Evolutionary conservation across 2,113 vertebrate genomes (phyloP).

Genomic region (Gorilla gorilla): DNA sequence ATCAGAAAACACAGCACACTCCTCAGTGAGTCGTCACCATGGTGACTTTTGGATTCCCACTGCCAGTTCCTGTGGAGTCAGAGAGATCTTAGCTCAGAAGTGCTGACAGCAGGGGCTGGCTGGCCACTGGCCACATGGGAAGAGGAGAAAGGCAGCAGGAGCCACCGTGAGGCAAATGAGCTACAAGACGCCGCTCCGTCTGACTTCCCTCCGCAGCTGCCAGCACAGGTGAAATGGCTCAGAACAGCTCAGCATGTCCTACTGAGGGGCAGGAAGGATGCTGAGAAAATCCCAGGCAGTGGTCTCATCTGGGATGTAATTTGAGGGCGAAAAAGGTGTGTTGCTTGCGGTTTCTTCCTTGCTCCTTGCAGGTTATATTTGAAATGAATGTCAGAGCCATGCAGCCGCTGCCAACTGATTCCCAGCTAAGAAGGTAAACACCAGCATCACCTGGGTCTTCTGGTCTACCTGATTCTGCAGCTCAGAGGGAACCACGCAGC

Average conservation of each 20-base stretch:
- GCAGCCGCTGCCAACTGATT: too few species aligned
- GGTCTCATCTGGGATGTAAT: accelerated
- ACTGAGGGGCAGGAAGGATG: neutral
- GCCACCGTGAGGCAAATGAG: neutral
- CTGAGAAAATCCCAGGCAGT: accelerated
- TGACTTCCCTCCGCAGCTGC: neutral
- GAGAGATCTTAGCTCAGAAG: neutral
- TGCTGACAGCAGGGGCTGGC: neutral
- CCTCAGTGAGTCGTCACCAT: neutral
- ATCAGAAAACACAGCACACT: neutral
- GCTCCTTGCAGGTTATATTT: neutral
- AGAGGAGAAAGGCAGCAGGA: neutral
- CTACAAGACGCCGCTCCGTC: neutral
- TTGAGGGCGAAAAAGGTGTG: too few species aligned
- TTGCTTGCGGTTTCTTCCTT: neutral
- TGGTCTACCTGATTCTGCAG: accelerated
- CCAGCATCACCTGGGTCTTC: neutral
- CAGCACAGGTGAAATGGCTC: neutral
- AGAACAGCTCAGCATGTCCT: accelerated
- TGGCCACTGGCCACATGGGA: neutral
- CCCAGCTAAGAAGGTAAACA: accelerated
- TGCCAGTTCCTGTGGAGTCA: neutral
- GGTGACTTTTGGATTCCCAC: neutral
- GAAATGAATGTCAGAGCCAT: neutral
- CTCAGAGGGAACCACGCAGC: accelerated